phyloP scores from a whole-genome alignment of 1,140 invertebrate species.

The Eurytemora carolleeae region DNA sequence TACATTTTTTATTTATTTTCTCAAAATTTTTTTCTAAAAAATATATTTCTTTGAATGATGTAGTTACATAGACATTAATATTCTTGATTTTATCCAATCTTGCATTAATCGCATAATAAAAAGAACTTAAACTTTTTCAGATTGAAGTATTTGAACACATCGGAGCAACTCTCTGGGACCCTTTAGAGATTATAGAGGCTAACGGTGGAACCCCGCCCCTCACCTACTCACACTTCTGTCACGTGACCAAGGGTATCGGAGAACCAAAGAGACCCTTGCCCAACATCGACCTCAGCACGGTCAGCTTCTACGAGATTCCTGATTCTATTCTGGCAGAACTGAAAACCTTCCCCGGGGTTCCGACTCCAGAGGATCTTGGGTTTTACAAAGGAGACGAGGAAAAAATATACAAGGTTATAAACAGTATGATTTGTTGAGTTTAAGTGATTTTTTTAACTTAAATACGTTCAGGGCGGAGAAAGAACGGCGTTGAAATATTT shows the following conservation, averaged over 20 bases:
- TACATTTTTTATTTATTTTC: too few relatives aligned
- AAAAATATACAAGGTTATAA: too few relatives aligned
- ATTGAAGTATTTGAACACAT: not conserved
- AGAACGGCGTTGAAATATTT: conserved; percentile 7
- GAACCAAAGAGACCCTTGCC: conserved; percentile 27
- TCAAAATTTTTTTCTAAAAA: too few relatives aligned
- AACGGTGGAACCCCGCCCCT: conserved; percentile 43
- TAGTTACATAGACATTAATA: too few relatives aligned
- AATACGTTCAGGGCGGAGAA: conserved; percentile 13
- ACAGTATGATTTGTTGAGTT: too few relatives aligned
- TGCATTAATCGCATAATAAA: too few relatives aligned
- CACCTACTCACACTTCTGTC: conserved; percentile 43
- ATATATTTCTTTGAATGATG: too few relatives aligned
- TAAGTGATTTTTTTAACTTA: too few relatives aligned
- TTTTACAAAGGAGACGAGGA: too few relatives aligned
- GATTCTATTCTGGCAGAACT: not conserved
- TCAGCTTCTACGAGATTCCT: not conserved
- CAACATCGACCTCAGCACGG: not conserved
- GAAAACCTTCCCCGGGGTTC: not conserved
- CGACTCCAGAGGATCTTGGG: too few relatives aligned
- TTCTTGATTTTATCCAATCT: too few relatives aligned
- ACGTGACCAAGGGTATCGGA: conserved; percentile 33
- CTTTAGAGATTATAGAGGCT: conserved; percentile 32
- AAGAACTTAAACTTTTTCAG: too few relatives aligned
- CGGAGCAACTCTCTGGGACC: not conserved